Conservation (phyloP, 2,113 vertebrate genomes). For the Todiramphus chloris region DNA sequence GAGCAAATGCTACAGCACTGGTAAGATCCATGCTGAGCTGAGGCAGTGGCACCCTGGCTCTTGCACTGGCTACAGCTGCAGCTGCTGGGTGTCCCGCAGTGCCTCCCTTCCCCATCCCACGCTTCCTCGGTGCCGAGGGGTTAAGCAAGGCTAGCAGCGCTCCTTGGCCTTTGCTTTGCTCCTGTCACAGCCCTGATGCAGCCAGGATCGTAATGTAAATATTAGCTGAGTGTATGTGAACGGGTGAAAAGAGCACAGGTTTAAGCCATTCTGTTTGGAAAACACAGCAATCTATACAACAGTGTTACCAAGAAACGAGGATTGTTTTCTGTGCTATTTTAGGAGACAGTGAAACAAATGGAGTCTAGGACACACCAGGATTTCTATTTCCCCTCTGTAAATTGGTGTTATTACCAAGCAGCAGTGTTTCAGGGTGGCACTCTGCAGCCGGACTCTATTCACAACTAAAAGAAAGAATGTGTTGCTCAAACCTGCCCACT, state of each 20-base stretch:
- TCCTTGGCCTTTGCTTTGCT: background rate
- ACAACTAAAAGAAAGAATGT: background rate
- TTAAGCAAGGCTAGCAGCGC: background rate
- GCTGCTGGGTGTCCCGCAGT: fast-evolving
- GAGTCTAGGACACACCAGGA: background rate
- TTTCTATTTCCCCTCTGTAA: constrained; percentile 14
- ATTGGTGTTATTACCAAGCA: background rate
- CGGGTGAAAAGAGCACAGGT: background rate
- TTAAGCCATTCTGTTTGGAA: background rate
- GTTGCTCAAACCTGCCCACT: background rate
- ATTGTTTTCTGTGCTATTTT: constrained; percentile 44
- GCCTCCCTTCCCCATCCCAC: background rate
- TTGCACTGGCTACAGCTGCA: background rate
- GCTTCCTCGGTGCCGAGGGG: background rate
- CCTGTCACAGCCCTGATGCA: background rate
- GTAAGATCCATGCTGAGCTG: background rate
- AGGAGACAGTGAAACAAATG: constrained; percentile 17
- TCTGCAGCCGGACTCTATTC: background rate
- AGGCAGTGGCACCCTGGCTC: background rate
- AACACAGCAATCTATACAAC: background rate
- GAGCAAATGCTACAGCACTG: background rate
- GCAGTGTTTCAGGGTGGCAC: background rate
- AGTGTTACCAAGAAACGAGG: constrained; percentile 35
- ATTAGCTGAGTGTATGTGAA: background rate
- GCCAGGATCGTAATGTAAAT: constrained; percentile 15